Conservation (phyloP, 2,797 vertebrate species). For the Tragelaphus eurycerus region DNA sequence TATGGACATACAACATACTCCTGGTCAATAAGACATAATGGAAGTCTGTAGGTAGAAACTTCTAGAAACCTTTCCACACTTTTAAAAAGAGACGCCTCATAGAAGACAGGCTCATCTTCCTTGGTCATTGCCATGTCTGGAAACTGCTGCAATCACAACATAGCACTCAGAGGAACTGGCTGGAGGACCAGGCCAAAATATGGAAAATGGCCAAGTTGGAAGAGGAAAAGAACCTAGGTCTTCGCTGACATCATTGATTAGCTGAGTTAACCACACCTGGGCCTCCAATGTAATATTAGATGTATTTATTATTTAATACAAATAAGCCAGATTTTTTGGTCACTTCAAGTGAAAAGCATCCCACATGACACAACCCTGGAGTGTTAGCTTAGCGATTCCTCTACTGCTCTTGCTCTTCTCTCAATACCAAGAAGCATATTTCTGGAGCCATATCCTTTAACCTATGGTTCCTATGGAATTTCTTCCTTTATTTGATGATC, state of each 20-base stretch:
- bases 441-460: conserved; percentile 55
- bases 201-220: not conserved
- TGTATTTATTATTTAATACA: not conserved
- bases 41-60: not conserved
- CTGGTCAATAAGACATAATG: not conserved
- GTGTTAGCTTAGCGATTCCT: not conserved
- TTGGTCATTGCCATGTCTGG: not conserved
- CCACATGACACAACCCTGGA: not conserved
- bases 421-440: conserved; percentile 20
- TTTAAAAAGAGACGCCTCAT: not conserved
- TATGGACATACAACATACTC: not conserved
- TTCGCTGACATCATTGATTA: not conserved
- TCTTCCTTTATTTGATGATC: conserved; percentile 53
- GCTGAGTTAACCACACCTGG: not conserved
- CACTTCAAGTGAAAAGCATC: not conserved
- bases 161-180: not conserved
- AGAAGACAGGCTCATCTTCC: not conserved
- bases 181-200: not conserved
- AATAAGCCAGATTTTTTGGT: not conserved
- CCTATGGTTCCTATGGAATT: conserved; percentile 65
- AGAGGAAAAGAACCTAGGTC: not conserved
- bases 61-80: not conserved
- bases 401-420: not conserved
- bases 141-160: not conserved
- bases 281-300: not conserved